Base-by-base conservation (phyloP, 2,113 vertebrate species). In the Triplophysa dalaica region DNA sequence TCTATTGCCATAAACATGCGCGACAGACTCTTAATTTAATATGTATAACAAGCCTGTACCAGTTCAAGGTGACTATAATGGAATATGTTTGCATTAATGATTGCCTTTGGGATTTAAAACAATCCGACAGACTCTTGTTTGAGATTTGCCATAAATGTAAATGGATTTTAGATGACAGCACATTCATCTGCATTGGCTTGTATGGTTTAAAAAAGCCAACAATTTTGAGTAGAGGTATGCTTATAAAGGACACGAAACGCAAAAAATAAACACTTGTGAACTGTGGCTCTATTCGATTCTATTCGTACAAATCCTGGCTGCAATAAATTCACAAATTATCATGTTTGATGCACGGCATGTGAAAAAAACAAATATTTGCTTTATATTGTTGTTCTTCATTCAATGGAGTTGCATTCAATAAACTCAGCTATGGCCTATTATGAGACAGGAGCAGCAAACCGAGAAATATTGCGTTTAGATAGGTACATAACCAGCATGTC, bases 21-120 rank as follows among this genome's bases (percentile, higher is more conserved):
- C 9, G 22, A 43, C 41, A 48, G 58, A 75, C 10, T 63, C 38
- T 75, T 75, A 77, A 77, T 65, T 77, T 77, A 43, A 54, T 21
- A 77, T 77, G 75, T 64, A 77, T 64, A 77, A 77, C 45, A 54
- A 75, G 45, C 56, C 41, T 75, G 75, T 77, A 65, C 75, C 7
- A 38, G 60, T 19, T 77, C 75, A 77, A 77, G 62, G 60, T 66
- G 75, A 65, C 61, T 66, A 7, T 50, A 33, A 64, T 77, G 26
- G 62, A 77, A 77, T 77, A 66, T 33, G 73, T 75, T 75, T 75
- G 75, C 75, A 77, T 77, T 77, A 65, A 77, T 65, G 61, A 77
- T 77, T 66, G 62, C 62, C 62, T 77, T 54, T 66, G 61, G 62
- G 62, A 65, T 77, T 77, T 64, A 77, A 77, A 65, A 66, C 75